Conservation (phyloP, 2,113 vertebrate genomes). For the Oriolus oriolus region DNA sequence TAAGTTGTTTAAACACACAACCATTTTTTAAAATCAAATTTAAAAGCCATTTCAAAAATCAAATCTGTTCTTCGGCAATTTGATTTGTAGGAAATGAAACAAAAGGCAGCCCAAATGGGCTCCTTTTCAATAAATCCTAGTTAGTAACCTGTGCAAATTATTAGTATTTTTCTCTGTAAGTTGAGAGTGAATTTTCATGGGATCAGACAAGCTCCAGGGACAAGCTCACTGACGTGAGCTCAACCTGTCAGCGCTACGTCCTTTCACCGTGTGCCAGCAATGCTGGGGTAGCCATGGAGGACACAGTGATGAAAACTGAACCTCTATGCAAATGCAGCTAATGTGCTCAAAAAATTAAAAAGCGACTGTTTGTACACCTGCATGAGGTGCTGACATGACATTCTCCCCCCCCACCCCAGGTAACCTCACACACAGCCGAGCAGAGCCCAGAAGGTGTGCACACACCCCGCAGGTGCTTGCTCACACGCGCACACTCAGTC, state of each 20-base stretch:
- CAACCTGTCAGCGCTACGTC: rapidly evolving
- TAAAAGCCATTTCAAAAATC: constrained; percentile 62
- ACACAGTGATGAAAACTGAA: rapidly evolving
- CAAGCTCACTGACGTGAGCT: background rate
- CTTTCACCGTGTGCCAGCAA: background rate
- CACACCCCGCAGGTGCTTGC: too few species aligned
- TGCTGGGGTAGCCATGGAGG: background rate
- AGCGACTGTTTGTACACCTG: background rate
- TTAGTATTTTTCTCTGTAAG: background rate
- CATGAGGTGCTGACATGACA: background rate
- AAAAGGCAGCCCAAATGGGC: background rate
- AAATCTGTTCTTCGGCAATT: constrained; percentile 14
- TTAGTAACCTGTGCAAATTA: background rate
- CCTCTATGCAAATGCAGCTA: background rate
- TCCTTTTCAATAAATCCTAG: constrained; percentile 28
- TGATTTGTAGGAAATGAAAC: constrained; percentile 50
- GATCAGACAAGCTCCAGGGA: background rate
- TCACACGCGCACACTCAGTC: rapidly evolving
- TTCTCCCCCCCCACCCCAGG: background rate
- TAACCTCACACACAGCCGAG: background rate
- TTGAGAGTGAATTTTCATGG: background rate
- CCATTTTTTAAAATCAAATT: constrained; percentile 38
- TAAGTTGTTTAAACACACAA: constrained; percentile 16
- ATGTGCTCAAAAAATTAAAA: background rate
- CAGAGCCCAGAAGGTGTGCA: background rate